Conservation (phyloP, 2,888 invertebrate species). For the Drosophila tripunctata region DNA sequence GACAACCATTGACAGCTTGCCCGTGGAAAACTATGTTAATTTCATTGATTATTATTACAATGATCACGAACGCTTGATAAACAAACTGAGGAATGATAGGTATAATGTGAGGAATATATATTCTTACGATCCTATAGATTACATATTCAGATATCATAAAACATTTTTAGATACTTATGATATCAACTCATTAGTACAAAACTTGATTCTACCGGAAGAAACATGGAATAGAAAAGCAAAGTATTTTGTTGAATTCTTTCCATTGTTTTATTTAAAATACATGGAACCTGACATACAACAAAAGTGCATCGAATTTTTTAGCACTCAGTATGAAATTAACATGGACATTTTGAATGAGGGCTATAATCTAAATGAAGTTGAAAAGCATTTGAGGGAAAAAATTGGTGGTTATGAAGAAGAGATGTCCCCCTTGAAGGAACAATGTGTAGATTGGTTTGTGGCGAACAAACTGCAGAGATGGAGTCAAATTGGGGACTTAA, state of each 20-base stretch:
- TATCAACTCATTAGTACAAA: no score
- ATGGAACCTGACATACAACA: background rate
- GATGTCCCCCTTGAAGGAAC: conserved; percentile 48
- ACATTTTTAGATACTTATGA: no score
- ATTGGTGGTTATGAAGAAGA: conserved; percentile 53
- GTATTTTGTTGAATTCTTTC: conserved; percentile 57
- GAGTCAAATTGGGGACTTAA: conserved; percentile 35
- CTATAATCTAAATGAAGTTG: conserved; percentile 5
- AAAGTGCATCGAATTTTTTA: conserved; percentile 37
- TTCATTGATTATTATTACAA: conserved; percentile 44
- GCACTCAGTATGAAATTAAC: conserved; percentile 43
- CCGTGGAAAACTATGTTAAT: conserved; percentile 72
- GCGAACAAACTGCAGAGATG: conserved; percentile 29
- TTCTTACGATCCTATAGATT: no score
- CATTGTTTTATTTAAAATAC: conserved; percentile 31
- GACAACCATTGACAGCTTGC: conserved; percentile 50
- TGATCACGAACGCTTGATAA: conserved; percentile 20
- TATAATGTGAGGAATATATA: no score
- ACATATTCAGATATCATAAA: no score
- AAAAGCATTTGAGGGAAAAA: conserved; percentile 35
- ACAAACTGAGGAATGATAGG: conserved; percentile 53
- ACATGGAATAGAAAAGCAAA: no score
- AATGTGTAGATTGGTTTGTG: conserved; percentile 57
- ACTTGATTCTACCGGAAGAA: no score
- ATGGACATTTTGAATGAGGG: conserved; percentile 3